Percentiles rank a stretch among this genome's conserved stretches.
Evolutionary conservation across 2,888 invertebrate species (phyloP).

Genomic region (Mycogona germanica): DNA sequence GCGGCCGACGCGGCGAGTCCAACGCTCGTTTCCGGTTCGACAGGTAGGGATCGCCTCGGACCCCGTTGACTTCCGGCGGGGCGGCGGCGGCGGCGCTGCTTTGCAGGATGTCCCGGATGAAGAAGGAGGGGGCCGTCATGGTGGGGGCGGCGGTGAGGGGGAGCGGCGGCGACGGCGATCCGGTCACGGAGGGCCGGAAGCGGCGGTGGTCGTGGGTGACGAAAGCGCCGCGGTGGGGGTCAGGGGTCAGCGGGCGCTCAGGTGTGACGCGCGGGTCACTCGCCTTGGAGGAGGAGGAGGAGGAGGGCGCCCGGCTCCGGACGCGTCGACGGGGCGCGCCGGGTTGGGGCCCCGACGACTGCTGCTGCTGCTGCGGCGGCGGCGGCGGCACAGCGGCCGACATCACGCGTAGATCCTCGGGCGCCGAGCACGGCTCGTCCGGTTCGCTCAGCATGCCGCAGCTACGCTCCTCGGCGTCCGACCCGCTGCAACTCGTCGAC

Average conservation of each 20-base stretch:
- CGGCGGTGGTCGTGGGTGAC: neutral
- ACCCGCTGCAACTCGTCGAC: too few relatives aligned
- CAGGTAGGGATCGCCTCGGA: neutral
- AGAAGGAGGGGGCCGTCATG: slow-evolving; percentile 9
- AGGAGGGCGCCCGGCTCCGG: too few relatives aligned
- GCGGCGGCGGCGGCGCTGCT: neutral
- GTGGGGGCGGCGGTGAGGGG: neutral
- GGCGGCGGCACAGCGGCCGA: too few relatives aligned
- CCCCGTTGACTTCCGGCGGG: neutral
- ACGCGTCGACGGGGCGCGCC: too few relatives aligned
- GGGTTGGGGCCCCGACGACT: too few relatives aligned
- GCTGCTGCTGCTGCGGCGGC: too few relatives aligned
- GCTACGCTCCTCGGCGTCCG: too few relatives aligned
- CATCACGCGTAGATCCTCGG: slow-evolving; percentile 5
- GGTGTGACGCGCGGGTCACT: neutral
- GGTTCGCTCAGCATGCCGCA: too few relatives aligned
- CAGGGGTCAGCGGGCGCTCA: too few relatives aligned
- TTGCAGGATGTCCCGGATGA: slow-evolving; percentile 13
- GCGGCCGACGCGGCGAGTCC: slow-evolving; percentile 4
- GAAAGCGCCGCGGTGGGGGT: neutral
- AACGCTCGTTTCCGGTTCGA: slow-evolving; percentile 4
- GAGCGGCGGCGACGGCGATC: neutral
- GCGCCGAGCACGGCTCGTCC: neutral
- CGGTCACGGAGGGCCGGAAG: neutral
- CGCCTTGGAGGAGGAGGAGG: neutral